phyloP scores from a whole-genome alignment of 2,888 invertebrate species.

The Aleiodes alternator region DNA sequence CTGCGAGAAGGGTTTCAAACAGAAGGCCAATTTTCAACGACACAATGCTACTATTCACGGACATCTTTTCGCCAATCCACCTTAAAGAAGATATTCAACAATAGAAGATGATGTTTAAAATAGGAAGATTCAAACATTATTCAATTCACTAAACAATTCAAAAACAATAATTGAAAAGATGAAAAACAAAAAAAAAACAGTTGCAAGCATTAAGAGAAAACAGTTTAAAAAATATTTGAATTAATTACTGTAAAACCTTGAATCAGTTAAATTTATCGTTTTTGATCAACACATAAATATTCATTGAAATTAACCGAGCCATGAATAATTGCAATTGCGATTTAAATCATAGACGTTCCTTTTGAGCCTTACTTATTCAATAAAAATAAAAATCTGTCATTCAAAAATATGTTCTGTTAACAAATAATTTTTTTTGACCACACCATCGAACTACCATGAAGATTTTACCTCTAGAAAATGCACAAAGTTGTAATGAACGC shows the following conservation, averaged over 20 bases:
- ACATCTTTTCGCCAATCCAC: conserved; percentile 49
- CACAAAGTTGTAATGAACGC: conserved; percentile 16
- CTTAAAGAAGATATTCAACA: conserved; percentile 41
- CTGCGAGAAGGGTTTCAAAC: conserved; percentile 83
- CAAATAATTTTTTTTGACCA: conserved; percentile 10
- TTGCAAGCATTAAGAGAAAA: conserved; percentile 12
- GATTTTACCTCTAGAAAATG: conserved; percentile 24
- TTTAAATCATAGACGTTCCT: conserved; percentile 13
- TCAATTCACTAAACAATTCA: conserved; percentile 22
- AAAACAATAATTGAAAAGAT: conserved; percentile 13
- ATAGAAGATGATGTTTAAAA: conserved; percentile 15
- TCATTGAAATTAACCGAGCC: background rate
- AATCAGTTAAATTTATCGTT: background rate
- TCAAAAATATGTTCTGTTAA: background rate
- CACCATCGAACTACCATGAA: conserved; percentile 2
- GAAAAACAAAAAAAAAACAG: conserved; percentile 34
- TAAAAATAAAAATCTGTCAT: conserved; percentile 16
- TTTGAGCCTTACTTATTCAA: conserved; percentile 5
- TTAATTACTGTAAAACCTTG: background rate
- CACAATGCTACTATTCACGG: conserved; percentile 69
- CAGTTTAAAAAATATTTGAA: background rate
- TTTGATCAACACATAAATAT: conserved; percentile 8
- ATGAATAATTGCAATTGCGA: conserved; percentile 1
- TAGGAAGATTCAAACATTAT: conserved; percentile 38
- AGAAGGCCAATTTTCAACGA: conserved; percentile 76